A percentile compares a stretch with the other conserved stretches of the same genome.
Evolutionary conservation across 2,113 vertebrate species (phyloP).

Genomic region (Percina caprodes): DNA sequence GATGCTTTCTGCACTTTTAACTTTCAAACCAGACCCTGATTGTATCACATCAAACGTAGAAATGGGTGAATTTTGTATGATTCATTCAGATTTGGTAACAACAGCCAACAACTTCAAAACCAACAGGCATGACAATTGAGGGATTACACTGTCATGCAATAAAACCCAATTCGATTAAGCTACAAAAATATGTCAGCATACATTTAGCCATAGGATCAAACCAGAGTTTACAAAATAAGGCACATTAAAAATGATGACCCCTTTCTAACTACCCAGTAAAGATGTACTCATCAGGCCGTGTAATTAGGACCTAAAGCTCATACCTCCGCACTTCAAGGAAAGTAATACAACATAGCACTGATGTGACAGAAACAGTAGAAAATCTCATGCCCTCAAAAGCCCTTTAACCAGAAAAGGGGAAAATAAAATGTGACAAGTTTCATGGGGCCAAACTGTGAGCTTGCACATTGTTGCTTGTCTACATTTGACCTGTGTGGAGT

Average conservation of each 20-base stretch:
- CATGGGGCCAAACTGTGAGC: constrained; percentile 39
- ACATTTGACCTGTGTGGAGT: constrained; percentile 29
- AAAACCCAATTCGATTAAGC: constrained; percentile 31
- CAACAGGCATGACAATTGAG: constrained; percentile 16
- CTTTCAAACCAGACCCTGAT: background rate
- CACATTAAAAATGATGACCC: constrained; percentile 46
- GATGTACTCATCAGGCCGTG: constrained; percentile 22
- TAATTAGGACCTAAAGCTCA: constrained; percentile 55
- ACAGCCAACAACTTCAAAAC: constrained; percentile 3
- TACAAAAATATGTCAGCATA: constrained; percentile 31
- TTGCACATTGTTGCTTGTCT: constrained; percentile 38
- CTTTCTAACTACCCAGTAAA: constrained; percentile 49
- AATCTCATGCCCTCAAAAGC: constrained; percentile 26
- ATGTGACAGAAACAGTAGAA: constrained; percentile 44
- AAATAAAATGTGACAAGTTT: constrained; percentile 60
- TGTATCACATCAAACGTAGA: background rate
- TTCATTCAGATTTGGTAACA: constrained; percentile 23
- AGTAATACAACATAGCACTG: constrained; percentile 16
- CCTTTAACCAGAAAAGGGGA: constrained; percentile 12
- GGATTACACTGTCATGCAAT: constrained; percentile 18
- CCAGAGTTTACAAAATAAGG: constrained; percentile 30
- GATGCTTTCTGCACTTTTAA: background rate
- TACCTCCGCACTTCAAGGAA: constrained; percentile 60
- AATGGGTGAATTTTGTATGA: background rate
- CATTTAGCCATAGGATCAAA: constrained; percentile 31